Evolutionary conservation across 2,888 invertebrate genomes (phyloP), one percentile per base, ranked within the genome.

Genomic region (Malacosoma neustria): DNA sequence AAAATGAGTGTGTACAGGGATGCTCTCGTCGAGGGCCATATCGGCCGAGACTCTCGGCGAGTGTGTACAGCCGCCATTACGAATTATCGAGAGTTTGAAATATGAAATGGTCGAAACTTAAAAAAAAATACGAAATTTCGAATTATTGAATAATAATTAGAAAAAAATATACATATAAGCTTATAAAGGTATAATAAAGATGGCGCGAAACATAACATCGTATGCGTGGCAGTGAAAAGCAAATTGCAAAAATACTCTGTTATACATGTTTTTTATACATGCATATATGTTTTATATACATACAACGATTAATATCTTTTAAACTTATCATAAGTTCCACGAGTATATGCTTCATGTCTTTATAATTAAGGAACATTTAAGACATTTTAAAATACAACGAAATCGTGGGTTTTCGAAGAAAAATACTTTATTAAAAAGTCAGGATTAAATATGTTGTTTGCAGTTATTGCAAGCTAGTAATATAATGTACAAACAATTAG

Each of bases 311-410:
- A 76, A 76, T 75, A 77, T 76, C 70, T 66, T 67, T 57, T 60
- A 64, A 68, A 61, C 61, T 72, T 77, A 73, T 76, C 71, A 73
- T 66, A 63, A 73, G 64, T 66, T 67, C 64, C 49, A 72, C 61
- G 73, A 79, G 73, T 73, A 73, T 68, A 72, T 63, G 58, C 54
- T 59, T 47, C 60, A 70, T 80, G 76, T 81, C 77, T 80, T 77
- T 80, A 77, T 72, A 39, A 36, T 12, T 32, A 13, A 22, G 22
- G 6, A 9, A 22, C 2, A n/a, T 11, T 31, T 6, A 12, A 31
- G 6, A 11, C 11, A 2, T 31, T 12, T 11, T 38, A 40, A 41
- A 4, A 22, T 22, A 22, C 22, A 22, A 9, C n/a, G n/a, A n/a
- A n/a, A n/a, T n/a, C n/a, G n/a, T n/a, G n/a, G n/a, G n/a, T n/a